Evolutionary conservation across 2,797 vertebrate genomes (phyloP).

Genomic region (Babyrousa celebensis): DNA sequence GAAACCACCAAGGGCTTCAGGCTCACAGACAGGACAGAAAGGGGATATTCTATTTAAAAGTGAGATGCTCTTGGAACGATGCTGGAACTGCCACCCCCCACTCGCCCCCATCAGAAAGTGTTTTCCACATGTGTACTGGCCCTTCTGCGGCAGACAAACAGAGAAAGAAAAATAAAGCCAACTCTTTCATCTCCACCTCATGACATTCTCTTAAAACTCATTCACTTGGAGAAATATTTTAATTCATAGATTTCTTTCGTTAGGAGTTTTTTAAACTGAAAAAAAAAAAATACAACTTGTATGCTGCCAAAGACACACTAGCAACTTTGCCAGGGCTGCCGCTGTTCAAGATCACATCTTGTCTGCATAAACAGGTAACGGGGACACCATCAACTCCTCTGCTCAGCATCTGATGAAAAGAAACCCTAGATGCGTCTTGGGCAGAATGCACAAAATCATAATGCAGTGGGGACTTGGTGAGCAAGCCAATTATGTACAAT

Average conservation of each 20-base stretch:
- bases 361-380: slow-evolving; percentile 71
- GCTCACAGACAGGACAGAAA: neutral
- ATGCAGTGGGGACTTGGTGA: neutral
- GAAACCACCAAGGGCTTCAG: neutral
- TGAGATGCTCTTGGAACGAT: neutral
- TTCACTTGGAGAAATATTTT: slow-evolving; percentile 12
- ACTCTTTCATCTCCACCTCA: neutral
- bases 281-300: neutral
- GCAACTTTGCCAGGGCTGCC: neutral
- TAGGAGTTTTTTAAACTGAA: no score
- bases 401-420: neutral
- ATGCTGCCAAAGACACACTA: slow-evolving; percentile 56
- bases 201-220: slow-evolving; percentile 55
- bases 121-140: neutral
- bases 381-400: neutral
- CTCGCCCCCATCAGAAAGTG: no score
- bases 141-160: neutral
- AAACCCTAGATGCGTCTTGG: neutral
- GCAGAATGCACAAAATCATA: neutral
- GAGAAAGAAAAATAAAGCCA: neutral
- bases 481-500: accelerated
- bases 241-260: neutral
- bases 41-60: neutral
- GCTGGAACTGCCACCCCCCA: no score
- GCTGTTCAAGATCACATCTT: neutral